A percentile compares a stretch with the other conserved stretches of the same genome.
These are phyloP conservation scores for Porites lutea DNA, from an alignment of 64 coral and sea anemone species.

Conservation along the genomic window DNA sequence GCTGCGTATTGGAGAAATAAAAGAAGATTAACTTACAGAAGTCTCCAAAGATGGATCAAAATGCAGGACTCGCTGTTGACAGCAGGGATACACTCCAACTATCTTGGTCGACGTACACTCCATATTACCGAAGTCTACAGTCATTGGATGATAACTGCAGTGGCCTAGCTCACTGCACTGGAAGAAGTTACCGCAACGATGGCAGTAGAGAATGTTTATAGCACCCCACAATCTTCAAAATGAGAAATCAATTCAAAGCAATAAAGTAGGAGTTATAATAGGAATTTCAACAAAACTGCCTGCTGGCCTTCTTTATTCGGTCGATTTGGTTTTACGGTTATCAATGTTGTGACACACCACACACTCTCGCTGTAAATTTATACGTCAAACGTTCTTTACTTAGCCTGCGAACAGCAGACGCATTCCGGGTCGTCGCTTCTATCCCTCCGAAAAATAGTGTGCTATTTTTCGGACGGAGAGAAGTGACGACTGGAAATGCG, in stretches of 20 bases:
- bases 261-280: too few species aligned
- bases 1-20: neutral
- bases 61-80: constrained; percentile 86
- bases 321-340: too few species aligned
- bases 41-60: constrained; percentile 80
- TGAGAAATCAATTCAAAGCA: neutral
- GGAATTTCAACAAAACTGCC: too few species aligned
- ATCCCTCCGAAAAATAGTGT: too few species aligned
- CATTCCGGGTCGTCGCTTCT: too few species aligned
- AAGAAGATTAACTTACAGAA: constrained; percentile 56
- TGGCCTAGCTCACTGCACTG: constrained; percentile 87
- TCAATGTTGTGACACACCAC: too few species aligned
- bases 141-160: constrained; percentile 83
- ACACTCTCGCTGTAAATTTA: too few species aligned
- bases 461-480: too few species aligned
- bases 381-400: too few species aligned
- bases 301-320: too few species aligned
- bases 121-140: constrained; percentile 47
- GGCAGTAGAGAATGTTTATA: constrained; percentile 80
- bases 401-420: too few species aligned
- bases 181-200: constrained; percentile 84
- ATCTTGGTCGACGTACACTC: constrained; percentile 40
- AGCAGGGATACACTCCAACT: constrained; percentile 89
- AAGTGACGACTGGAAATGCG: too few species aligned
- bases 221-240: constrained; percentile 80